These are phyloP conservation scores for Taxidea taxus DNA, from an alignment of 2,113 vertebrate species.

Conservation along the genomic window DNA sequence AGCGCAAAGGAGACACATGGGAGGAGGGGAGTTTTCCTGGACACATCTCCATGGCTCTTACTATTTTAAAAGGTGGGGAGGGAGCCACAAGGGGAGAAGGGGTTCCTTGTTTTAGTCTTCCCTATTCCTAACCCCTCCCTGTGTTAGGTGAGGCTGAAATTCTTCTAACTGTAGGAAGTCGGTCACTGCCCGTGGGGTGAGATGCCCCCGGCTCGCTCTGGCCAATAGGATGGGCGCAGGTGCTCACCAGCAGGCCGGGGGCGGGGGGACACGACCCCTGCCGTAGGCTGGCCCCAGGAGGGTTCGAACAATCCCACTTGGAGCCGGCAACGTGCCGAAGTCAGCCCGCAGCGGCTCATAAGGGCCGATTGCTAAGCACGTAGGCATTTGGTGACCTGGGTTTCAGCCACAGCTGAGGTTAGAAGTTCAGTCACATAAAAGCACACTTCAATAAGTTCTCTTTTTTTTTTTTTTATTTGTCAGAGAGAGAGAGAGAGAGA, in stretches of 20 bases:
- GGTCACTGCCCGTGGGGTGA: neutral
- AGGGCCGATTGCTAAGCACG: neutral
- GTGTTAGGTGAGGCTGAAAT: neutral
- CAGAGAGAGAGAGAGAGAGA: too few relatives aligned
- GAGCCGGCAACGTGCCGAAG: neutral
- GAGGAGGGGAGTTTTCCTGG: neutral
- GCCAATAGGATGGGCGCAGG: neutral
- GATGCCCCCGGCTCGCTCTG: neutral
- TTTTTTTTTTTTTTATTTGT: too few relatives aligned
- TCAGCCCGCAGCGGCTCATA: neutral
- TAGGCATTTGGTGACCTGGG: neutral
- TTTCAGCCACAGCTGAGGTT: neutral
- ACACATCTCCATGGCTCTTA: neutral
- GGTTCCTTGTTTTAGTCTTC: neutral
- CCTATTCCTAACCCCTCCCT: neutral
- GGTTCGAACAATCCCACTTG: neutral
- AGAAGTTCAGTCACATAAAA: neutral
- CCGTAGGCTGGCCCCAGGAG: neutral
- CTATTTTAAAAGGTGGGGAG: neutral
- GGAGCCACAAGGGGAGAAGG: neutral
- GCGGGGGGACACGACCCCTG: neutral
- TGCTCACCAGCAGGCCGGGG: neutral
- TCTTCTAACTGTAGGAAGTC: neutral
- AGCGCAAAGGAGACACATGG: neutral
- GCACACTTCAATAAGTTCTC: neutral